A percentile compares a stretch with the other conserved stretches of the same genome.
Evolutionary conservation across 2,888 invertebrate genomes (phyloP).

Genomic region (Byasa hedistus): DNA sequence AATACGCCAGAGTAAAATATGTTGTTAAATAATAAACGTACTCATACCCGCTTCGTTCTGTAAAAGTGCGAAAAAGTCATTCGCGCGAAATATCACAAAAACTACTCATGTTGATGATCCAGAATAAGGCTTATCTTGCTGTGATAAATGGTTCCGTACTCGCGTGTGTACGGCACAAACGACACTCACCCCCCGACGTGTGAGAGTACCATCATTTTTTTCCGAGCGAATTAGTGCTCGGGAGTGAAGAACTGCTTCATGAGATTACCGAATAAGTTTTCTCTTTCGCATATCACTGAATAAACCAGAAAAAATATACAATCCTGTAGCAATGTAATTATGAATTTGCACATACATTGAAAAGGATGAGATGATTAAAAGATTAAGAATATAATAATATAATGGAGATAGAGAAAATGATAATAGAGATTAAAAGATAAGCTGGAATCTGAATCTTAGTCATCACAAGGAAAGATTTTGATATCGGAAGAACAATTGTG

Average conservation of each 20-base stretch:
- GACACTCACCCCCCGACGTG: slow-evolving; percentile 66
- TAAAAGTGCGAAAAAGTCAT: slow-evolving; percentile 15
- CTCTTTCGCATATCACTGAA: not conserved
- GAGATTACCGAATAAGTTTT: not conserved
- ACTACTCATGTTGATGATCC: slow-evolving; percentile 28
- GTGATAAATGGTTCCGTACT: slow-evolving; percentile 18
- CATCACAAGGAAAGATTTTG: too few species aligned
- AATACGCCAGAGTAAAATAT: too few species aligned
- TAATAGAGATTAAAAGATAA: too few species aligned
- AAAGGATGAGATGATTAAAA: too few species aligned
- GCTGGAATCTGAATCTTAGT: too few species aligned
- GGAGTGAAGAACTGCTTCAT: not conserved
- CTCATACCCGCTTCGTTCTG: not conserved
- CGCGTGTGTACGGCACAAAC: slow-evolving; percentile 18
- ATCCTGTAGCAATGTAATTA: too few species aligned
- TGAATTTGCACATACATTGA: too few species aligned
- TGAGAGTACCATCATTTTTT: slow-evolving; percentile 80
- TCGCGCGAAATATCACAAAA: slow-evolving; percentile 20
- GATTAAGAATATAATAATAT: too few species aligned
- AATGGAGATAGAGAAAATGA: too few species aligned
- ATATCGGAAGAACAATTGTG: too few species aligned
- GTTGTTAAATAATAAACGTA: too few species aligned
- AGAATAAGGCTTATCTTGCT: slow-evolving; percentile 24
- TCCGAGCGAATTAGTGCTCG: slow-evolving; percentile 83
- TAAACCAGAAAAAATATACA: not conserved